Evolutionary conservation across 2,113 vertebrate species (phyloP), one percentile per base, ranked within the genome.

Genomic region (Nansenia antarctica): DNA sequence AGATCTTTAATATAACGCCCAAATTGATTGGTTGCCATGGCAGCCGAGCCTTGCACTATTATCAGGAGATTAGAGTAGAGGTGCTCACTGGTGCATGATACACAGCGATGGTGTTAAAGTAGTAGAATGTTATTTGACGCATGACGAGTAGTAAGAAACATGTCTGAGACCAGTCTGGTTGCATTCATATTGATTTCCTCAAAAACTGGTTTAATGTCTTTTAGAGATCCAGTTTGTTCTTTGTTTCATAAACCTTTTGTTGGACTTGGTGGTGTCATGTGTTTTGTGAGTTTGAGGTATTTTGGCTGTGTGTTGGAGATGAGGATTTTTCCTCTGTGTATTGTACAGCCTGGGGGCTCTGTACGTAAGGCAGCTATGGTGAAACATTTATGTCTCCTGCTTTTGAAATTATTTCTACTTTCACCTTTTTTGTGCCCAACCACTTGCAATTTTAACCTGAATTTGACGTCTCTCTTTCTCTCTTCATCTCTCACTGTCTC

Each of bases 1-100:
- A 42, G 22, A 73, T 78, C 64, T 81, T 78, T 86, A 77, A 85
- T 82, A 64, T 57, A 20, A 76, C 2, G 62, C 39, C 12, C n/a
- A 64, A 65, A 72, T 59, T 45, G 34, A 68, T 71, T 39, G 66
- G 57, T 81, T 75, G 45, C 74, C 32, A 12, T 81, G 63, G 52
- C 61, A 74, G 64, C 24, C 60, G 69, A 54, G 77, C 6, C 69
- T 74, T 30, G 71, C 54, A 49, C 39, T 49, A 60, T 72, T 74
- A 57, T 62, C 69, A 54, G 5, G 29, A 65, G 62, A 42, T 76
- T 63, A 52, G 53, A 70, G 49, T 54, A 65, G 39, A 62, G 60
- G 45, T 73, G 18, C 63, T 54, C 20, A 14, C 9, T 34, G 42
- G 53, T 70, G 45, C 59, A 26, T 82, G 76, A 78, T 70, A 67